Evolutionary conservation across 1,140 invertebrate genomes (phyloP).

Genomic region (Micrasema longulum): DNA sequence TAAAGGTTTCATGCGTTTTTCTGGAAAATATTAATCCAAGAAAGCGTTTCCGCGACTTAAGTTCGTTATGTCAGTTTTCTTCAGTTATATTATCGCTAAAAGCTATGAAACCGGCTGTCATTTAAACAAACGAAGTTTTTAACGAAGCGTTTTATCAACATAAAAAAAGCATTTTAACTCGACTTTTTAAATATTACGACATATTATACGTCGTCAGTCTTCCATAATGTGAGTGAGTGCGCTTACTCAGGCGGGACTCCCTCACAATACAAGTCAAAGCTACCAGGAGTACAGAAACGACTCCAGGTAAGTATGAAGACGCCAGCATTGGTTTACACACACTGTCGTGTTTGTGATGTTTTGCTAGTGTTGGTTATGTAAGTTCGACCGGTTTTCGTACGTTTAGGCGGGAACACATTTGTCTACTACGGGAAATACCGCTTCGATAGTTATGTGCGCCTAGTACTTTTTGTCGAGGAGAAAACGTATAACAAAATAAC

Average conservation of each 20-base stretch:
- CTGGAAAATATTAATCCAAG: no score
- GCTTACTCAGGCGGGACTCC: conserved; percentile 25
- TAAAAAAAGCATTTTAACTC: no score
- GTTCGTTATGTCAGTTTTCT: no score
- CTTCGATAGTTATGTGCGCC: neutral
- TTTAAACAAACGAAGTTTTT: no score
- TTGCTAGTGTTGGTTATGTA: conserved; percentile 15
- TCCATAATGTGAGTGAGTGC: conserved; percentile 7
- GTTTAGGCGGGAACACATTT: conserved; percentile 1
- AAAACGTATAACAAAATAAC: conserved; percentile 39
- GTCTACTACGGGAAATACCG: conserved; percentile 5
- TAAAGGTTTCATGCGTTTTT: no score
- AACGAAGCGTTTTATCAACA: no score
- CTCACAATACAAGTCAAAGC: conserved; percentile 14
- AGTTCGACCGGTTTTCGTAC: conserved; percentile 24
- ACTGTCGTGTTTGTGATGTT: neutral
- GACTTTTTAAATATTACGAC: no score
- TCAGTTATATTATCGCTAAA: no score
- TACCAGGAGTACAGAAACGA: conserved; percentile 8
- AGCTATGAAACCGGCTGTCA: no score
- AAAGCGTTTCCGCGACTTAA: no score
- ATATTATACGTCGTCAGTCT: no score
- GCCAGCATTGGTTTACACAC: neutral
- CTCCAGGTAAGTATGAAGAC: no score
- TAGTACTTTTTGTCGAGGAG: conserved; percentile 18